Base-by-base conservation (phyloP, 2,888 invertebrate species). In the Drymonia ruficornis region DNA sequence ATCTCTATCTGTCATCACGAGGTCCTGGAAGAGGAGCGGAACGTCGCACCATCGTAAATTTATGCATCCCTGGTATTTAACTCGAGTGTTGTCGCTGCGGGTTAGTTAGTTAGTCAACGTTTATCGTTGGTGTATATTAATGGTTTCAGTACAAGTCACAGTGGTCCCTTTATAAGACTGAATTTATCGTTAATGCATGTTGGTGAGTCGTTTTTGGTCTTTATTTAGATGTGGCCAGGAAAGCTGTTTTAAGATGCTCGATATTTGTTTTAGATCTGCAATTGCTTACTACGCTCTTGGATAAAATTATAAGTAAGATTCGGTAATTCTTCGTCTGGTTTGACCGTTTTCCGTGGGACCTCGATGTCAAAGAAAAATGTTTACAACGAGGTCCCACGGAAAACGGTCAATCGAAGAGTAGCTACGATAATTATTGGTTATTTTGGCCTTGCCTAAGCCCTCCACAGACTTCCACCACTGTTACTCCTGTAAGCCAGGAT, bases 1-100 rank as follows among this genome's bases (percentile, higher is more conserved):
- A 72, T 63, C 65, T 64, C 70, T 65, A 71, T 74, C 67, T 69
- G 56, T 74, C 69, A 61, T 64, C 65, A 55, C 44, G n/a, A 52
- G 50, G 56, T 70, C 55, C 59, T 68, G 62, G 58, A 46, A 65
- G 65, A 31, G 5, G 47, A 34, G 15, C 47, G 18, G 63, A 68
- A 55, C 59, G 43, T 48, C 59, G 59, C 63, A 69, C 49, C 56
- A 55, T 52, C 53, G 52, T 50, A 46, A 18, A 38, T 55, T 66
- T 49, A 60, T 69, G 70, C 53, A 49, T 67, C 59, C 70, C 66
- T 70, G 64, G 70, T 70, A 36, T 54, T 63, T 55, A 72, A 64
- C 47, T 62, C 53, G 59, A 69, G 62, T 69, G 70, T 48, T 3
- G 9, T 34, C 2, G 11, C n/a, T 5, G 13, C 3, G 36, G n/a